Conservation (phyloP, 2,113 vertebrate genomes). For the Hippopotamus amphibius region DNA sequence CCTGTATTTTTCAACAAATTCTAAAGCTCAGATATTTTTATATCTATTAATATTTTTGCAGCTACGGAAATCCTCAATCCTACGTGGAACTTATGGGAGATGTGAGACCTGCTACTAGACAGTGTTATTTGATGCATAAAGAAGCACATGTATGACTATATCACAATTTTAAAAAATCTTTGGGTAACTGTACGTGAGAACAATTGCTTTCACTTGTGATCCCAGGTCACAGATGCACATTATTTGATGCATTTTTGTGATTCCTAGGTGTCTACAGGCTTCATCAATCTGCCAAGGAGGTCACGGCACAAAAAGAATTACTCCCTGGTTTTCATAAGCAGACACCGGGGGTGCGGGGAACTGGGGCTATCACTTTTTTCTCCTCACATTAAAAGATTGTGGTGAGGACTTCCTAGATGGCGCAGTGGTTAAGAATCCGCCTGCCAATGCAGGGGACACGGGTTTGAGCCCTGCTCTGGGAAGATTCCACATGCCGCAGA, state of each 20-base stretch:
- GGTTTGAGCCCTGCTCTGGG: too few relatives aligned
- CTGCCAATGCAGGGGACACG: too few relatives aligned
- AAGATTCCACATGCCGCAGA: too few relatives aligned
- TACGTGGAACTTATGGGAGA: too few relatives aligned
- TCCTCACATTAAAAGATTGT: neutral
- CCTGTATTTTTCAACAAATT: neutral
- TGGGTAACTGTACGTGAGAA: neutral
- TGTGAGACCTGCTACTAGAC: too few relatives aligned
- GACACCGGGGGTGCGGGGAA: neutral
- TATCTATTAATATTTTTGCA: fast-evolving
- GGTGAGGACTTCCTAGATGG: too few relatives aligned
- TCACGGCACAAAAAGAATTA: neutral
- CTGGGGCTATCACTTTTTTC: neutral
- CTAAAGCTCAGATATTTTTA: neutral
- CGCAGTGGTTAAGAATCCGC: too few relatives aligned
- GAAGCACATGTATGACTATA: neutral
- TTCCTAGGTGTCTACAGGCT: neutral
- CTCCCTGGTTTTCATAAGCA: too few relatives aligned
- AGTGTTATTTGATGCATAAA: neutral
- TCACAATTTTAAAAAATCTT: neutral
- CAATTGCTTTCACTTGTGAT: neutral
- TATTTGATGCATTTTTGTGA: neutral
- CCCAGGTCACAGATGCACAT: neutral
- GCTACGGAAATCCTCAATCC: too few relatives aligned
- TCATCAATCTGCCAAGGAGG: too few relatives aligned